Percentiles rank a stretch among this genome's conserved stretches.
Conservation (phyloP, 37 sponge, comb jelly and placozoan genomes). For the Tethya wilhelma region DNA sequence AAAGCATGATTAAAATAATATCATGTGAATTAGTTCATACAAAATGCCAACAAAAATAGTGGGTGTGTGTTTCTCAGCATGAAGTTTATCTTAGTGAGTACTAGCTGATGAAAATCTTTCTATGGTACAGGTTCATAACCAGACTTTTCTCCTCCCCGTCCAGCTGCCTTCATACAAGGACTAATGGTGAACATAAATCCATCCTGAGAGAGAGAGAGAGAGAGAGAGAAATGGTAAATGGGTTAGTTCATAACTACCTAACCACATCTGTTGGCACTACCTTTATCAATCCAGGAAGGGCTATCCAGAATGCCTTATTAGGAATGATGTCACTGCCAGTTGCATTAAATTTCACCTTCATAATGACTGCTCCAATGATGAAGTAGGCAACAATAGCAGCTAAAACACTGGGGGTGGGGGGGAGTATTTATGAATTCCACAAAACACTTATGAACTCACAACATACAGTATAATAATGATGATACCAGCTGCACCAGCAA, state of each 20-base stretch:
- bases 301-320: slow-evolving; percentile 12
- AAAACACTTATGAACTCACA: too few species aligned
- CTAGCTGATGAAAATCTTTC: not conserved
- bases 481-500: slow-evolving; percentile 13
- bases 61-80: too few species aligned
- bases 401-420: not conserved
- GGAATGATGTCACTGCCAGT: slow-evolving; percentile 1
- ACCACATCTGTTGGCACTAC: not conserved
- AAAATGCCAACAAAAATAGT: too few species aligned
- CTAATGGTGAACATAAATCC: slow-evolving; percentile 9
- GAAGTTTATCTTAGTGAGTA: too few species aligned
- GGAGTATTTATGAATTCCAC: too few species aligned
- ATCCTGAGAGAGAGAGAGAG: slow-evolving; percentile 5
- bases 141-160: not conserved
- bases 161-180: not conserved
- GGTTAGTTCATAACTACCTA: not conserved
- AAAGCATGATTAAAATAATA: too few species aligned
- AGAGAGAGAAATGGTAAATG: not conserved
- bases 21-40: too few species aligned
- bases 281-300: not conserved
- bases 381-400: slow-evolving; percentile 2
- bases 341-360: not conserved
- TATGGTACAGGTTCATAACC: not conserved
- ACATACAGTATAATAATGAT: slow-evolving; percentile 15
- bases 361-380: not conserved